phyloP scores from a whole-genome alignment of 2,113 vertebrate species.

The Miniopterus natalensis region DNA sequence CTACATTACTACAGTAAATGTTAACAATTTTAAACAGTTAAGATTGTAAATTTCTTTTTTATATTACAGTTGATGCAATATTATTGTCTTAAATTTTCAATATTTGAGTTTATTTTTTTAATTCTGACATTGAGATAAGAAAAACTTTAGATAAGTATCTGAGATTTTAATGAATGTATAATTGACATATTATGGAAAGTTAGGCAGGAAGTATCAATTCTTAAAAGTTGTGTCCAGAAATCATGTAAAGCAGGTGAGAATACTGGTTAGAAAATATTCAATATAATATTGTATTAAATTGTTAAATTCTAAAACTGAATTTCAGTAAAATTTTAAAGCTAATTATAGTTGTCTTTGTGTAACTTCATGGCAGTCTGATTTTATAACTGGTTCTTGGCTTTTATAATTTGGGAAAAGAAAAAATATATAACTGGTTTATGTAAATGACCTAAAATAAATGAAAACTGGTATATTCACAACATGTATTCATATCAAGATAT shows the following conservation, averaged over 20 bases:
- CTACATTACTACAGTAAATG: conserved; percentile 72
- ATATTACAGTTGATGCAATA: conserved; percentile 72
- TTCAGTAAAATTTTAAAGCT: conserved; percentile 86
- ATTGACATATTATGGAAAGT: conserved; percentile 53
- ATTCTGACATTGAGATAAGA: conserved; percentile 67
- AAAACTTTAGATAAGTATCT: conserved; percentile 44
- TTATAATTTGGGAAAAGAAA: conserved; percentile 51
- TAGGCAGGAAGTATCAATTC: conserved; percentile 40
- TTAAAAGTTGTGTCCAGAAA: conserved; percentile 27
- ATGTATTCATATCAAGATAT: neutral
- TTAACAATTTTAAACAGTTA: conserved; percentile 84
- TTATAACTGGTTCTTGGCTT: conserved; percentile 46
- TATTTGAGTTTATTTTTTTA: conserved; percentile 76
- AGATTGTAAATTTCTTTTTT: conserved; percentile 77
- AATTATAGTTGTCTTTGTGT: conserved; percentile 56
- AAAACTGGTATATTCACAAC: neutral
- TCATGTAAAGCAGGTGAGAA: conserved; percentile 78
- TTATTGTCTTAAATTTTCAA: conserved; percentile 73
- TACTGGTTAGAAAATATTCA: conserved; percentile 78
- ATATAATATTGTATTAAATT: conserved; percentile 74
- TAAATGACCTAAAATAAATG: conserved; percentile 44
- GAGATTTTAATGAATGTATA: conserved; percentile 61
- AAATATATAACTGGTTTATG: neutral
- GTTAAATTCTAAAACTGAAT: conserved; percentile 79
- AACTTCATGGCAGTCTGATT: conserved; percentile 58